Percentiles rank a stretch among this genome's conserved stretches.
phyloP scores from a whole-genome alignment of 2,797 vertebrate species.

The Artibeus lituratus region DNA sequence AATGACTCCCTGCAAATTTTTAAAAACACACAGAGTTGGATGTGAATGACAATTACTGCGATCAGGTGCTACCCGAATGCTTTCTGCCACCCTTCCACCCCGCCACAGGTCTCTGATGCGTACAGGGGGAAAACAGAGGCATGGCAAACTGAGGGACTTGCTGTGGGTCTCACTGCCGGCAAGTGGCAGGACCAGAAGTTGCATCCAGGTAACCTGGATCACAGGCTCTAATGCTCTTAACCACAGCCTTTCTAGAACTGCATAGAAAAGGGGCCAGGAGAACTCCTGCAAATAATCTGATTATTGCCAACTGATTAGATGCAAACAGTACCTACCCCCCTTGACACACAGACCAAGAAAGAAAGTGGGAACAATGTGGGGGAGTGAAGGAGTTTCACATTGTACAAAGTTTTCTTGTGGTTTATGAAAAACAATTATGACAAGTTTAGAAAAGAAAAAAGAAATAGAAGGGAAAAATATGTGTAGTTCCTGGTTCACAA shows the following conservation, averaged over 20 bases:
- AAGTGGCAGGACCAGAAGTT: not conserved
- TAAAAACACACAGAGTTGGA: not conserved
- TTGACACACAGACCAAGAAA: not conserved
- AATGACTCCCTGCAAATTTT: not conserved
- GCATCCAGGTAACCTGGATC: not conserved
- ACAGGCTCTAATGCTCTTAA: not conserved
- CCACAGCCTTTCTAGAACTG: not conserved
- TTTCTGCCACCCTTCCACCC: fast-evolving
- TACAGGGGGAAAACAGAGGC: not conserved
- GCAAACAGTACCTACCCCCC: not conserved
- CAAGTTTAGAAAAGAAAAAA: not conserved
- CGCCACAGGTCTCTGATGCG: not conserved
- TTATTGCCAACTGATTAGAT: not conserved
- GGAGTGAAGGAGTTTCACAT: not conserved
- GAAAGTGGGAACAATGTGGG: not conserved
- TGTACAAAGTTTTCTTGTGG: not conserved
- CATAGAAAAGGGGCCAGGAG: not conserved
- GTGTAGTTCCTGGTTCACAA: not conserved
- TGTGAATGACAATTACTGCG: not conserved
- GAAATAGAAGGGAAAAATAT: not conserved
- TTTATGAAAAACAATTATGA: not conserved
- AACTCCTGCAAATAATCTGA: not conserved
- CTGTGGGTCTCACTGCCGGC: fast-evolving
- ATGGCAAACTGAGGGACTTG: not conserved
- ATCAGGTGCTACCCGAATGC: not conserved